phyloP scores from a whole-genome alignment of 2,888 invertebrate species.

The Drosophila anomelani region DNA sequence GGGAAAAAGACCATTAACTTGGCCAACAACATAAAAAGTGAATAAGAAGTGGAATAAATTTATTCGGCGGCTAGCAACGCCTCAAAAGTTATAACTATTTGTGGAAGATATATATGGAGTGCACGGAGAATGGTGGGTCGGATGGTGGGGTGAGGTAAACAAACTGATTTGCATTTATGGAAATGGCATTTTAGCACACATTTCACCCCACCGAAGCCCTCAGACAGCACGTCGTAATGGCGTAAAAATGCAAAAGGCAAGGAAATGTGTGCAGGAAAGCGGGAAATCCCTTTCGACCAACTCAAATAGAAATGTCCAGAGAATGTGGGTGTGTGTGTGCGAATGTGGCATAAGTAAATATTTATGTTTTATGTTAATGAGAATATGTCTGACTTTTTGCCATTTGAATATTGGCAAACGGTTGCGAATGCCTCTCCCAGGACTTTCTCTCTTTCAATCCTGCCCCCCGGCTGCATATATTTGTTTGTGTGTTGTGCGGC shows the following conservation, averaged over 20 bases:
- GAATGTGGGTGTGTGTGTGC: slow-evolving; percentile 40
- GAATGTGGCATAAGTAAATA: slow-evolving; percentile 77
- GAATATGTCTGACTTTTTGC: slow-evolving; percentile 82
- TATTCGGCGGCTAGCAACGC: slow-evolving; percentile 36
- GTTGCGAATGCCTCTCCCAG: slow-evolving; percentile 41
- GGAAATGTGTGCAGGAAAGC: slow-evolving; percentile 55
- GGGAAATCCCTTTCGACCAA: slow-evolving; percentile 53
- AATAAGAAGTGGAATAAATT: slow-evolving; percentile 35
- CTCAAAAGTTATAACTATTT: slow-evolving; percentile 64
- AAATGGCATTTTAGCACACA: slow-evolving; percentile 75
- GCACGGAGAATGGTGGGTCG: not conserved
- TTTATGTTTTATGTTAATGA: slow-evolving; percentile 84
- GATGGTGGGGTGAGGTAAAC: slow-evolving; percentile 49
- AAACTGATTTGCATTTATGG: slow-evolving; percentile 82
- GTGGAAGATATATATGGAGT: slow-evolving; percentile 54
- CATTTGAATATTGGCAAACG: slow-evolving; percentile 81
- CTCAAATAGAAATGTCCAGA: slow-evolving; percentile 66
- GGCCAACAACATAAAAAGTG: slow-evolving; percentile 18
- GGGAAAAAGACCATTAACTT: slow-evolving; percentile 3
- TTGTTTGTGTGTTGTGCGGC: slow-evolving; percentile 28
- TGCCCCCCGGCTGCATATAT: slow-evolving; percentile 10
- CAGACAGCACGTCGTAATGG: slow-evolving; percentile 63
- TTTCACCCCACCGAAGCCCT: slow-evolving; percentile 30
- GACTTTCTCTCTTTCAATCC: slow-evolving; percentile 32
- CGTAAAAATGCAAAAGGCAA: slow-evolving; percentile 69